Evolutionary conservation across 1,140 invertebrate species (phyloP).

Genomic region (Saccostrea cuccullata): DNA sequence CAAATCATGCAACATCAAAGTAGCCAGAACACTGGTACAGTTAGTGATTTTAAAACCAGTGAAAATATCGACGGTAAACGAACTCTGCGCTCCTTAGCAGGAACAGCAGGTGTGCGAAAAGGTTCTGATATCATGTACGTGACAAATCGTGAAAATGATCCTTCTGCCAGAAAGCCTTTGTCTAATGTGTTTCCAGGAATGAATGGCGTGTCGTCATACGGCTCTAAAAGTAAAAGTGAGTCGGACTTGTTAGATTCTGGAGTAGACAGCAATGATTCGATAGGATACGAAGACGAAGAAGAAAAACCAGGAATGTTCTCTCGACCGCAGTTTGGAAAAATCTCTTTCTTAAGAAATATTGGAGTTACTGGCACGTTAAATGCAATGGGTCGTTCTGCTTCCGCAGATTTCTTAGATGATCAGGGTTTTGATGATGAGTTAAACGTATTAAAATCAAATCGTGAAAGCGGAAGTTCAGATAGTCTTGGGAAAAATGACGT

Average conservation of each 20-base stretch:
- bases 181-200: slow-evolving; percentile 61
- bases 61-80: slow-evolving; percentile 65
- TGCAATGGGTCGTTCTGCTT: slow-evolving; percentile 52
- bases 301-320: slow-evolving; percentile 86
- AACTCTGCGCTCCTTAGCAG: slow-evolving; percentile 66
- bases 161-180: slow-evolving; percentile 56
- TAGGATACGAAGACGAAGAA: slow-evolving; percentile 66
- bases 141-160: slow-evolving; percentile 53
- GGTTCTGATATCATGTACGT: slow-evolving; percentile 69
- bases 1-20: slow-evolving; percentile 53
- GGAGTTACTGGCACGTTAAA: slow-evolving; percentile 54
- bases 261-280: slow-evolving; percentile 82
- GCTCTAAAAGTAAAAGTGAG: slow-evolving; percentile 66
- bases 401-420: slow-evolving; percentile 55
- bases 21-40: slow-evolving; percentile 9
- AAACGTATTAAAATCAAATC: slow-evolving; percentile 14
- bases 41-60: slow-evolving; percentile 62
- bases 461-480: slow-evolving; percentile 75
- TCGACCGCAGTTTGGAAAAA: slow-evolving; percentile 93
- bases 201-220: slow-evolving; percentile 18
- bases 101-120: slow-evolving; percentile 54
- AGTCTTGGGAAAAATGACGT: slow-evolving; percentile 89
- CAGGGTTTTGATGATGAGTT: slow-evolving; percentile 25
- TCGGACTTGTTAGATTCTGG: slow-evolving; percentile 66
- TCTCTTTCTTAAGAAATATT: slow-evolving; percentile 84